A percentile compares a stretch with the other conserved stretches of the same genome.
These are phyloP conservation scores for Bolborhynchus lineola DNA, from an alignment of 2,113 vertebrate species.

Conservation along the genomic window DNA sequence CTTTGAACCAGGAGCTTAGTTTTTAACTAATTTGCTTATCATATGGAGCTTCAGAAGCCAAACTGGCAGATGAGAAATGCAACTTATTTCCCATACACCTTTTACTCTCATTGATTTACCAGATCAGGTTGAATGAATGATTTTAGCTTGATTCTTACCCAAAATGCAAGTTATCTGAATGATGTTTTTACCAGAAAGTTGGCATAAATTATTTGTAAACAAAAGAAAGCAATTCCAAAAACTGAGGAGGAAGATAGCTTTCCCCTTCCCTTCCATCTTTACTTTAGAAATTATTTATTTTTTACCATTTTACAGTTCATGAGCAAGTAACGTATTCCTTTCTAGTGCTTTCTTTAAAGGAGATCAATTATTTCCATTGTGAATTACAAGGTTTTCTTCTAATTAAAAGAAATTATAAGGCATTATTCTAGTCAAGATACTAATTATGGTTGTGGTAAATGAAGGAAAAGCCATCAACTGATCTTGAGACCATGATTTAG, in stretches of 20 bases:
- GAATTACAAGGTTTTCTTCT: constrained; percentile 34
- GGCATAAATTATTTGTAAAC: not conserved
- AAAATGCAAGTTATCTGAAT: not conserved
- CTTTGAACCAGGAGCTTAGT: not conserved
- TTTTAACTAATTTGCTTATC: not conserved
- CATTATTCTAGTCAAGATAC: constrained; percentile 53
- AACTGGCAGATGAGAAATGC: not conserved
- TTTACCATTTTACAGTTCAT: not conserved
- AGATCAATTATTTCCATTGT: constrained; percentile 54
- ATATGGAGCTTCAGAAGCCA: not conserved
- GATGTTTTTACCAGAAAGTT: not conserved
- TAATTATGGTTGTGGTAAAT: constrained; percentile 49
- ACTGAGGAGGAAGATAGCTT: not conserved
- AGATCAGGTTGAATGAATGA: not conserved
- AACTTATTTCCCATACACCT: not conserved
- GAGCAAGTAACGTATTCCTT: not conserved
- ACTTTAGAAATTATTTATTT: not conserved
- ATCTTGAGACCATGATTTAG: not conserved
- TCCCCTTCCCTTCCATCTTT: not conserved
- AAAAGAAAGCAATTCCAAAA: not conserved
- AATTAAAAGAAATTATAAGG: constrained; percentile 56
- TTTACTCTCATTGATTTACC: not conserved
- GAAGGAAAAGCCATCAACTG: not conserved
- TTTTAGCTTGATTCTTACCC: not conserved
- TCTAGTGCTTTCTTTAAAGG: constrained; percentile 39